These are phyloP conservation scores for Drosophila neocordata DNA, from an alignment of 1,140 invertebrate genomes.

Conservation along the genomic window DNA sequence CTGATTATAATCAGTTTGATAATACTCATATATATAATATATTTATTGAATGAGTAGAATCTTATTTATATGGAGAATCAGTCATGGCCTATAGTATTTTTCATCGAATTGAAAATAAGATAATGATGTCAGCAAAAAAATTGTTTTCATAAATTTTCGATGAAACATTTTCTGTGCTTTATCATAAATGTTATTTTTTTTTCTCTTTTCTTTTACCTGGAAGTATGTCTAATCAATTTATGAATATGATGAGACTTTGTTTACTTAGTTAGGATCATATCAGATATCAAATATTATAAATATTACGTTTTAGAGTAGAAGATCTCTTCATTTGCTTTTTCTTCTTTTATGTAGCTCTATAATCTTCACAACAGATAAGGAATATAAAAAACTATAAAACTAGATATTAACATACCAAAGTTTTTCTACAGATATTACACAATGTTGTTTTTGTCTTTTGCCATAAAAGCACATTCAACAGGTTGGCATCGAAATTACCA, in stretches of 20 bases:
- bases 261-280: background rate
- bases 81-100: background rate
- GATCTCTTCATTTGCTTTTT: background rate
- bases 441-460: background rate
- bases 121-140: background rate
- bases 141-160: background rate
- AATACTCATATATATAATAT: too few species aligned
- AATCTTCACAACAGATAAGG: background rate
- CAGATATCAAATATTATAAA: slow-evolving; percentile 12
- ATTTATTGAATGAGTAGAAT: background rate
- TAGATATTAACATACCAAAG: slow-evolving; percentile 29
- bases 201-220: background rate
- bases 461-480: slow-evolving; percentile 21
- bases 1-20: too few species aligned
- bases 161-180: slow-evolving; percentile 1
- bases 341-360: background rate
- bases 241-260: background rate
- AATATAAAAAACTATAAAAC: slow-evolving; percentile 9
- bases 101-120: background rate
- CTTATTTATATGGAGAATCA: background rate
- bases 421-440: slow-evolving; percentile 23
- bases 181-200: background rate
- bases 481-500: slow-evolving; percentile 7
- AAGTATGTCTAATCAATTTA: background rate
- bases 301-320: background rate